Base-by-base conservation (phyloP, 2,113 vertebrate genomes). In the Chauna torquata region DNA sequence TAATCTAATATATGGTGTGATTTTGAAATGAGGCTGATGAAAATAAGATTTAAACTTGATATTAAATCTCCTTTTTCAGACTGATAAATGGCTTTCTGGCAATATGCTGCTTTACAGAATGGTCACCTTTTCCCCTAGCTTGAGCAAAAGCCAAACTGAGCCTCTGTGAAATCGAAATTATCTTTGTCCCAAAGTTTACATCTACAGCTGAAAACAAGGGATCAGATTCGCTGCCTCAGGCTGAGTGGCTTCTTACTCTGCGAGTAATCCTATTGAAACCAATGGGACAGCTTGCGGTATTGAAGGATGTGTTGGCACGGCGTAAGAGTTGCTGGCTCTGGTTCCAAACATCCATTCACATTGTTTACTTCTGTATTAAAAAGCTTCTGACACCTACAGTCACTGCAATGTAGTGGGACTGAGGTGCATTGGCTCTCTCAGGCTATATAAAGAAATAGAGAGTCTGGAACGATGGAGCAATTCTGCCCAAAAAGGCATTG, bases 221-320 rank as follows among this genome's bases (percentile, higher is more conserved):
- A 77, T 96, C 68, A 32, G 38, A 30, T 90, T 96, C 52, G 57
- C 44, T 89, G 81, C 84, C 74, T 91, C 34, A 36, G 91, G 90
- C 78, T 27, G 27, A 75, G 42, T 1, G 2, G 70, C 58, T 87
- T 85, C 66, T 83, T 72, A 76, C 42, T 64, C 66, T 68, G 38
- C 3, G 1, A 89, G 36, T 72, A 91, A 86, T 76, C 38, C 61
- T 89, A 4, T 22, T 62, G 57, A 84, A 94, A 84, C 74, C 57
- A 69, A 4, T 2, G 9, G 36, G 40, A 91, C 45, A 55, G 16
- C n/a, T 61, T 9, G 2, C 17, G 30, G 65, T 65, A 22, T 4
- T 69, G 68, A 85, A 89, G 89, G 81, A 85, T 28, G 16, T 54
- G n/a, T 24, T 76, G 42, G 86, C 32, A 38, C 4, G 8, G 59